Percentiles rank a stretch among this genome's conserved stretches.
Conservation (phyloP, 2,888 invertebrate species). For the Crepidodera aurea region DNA sequence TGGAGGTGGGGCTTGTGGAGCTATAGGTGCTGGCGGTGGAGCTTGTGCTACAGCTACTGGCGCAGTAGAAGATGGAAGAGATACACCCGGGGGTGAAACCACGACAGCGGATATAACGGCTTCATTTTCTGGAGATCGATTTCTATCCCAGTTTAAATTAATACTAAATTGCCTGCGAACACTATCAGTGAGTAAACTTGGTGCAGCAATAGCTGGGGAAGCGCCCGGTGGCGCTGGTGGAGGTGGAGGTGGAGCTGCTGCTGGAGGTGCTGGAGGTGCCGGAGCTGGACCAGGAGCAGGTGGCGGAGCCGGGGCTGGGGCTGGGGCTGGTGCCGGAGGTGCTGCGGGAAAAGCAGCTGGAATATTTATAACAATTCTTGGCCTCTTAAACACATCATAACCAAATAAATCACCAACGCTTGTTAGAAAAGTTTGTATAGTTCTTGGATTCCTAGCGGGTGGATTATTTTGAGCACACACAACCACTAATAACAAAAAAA, state of each 20-base stretch:
- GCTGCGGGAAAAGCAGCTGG: slow-evolving; percentile 38
- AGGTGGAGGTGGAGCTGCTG: slow-evolving; percentile 36
- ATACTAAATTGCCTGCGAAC: slow-evolving; percentile 58
- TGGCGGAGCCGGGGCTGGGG: slow-evolving; percentile 39
- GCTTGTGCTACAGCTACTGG: slow-evolving; percentile 34
- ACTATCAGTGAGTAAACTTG: slow-evolving; percentile 55
- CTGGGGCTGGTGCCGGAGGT: slow-evolving; percentile 39
- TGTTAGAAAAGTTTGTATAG: slow-evolving; percentile 56
- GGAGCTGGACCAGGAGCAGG: slow-evolving; percentile 38
- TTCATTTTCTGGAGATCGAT: slow-evolving; percentile 44
- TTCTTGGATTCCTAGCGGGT: slow-evolving; percentile 52
- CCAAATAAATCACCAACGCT: slow-evolving; percentile 60
- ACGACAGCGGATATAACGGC: slow-evolving; percentile 34
- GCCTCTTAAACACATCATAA: slow-evolving; percentile 58
- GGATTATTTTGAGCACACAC: slow-evolving; percentile 36
- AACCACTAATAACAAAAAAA: slow-evolving; percentile 27
- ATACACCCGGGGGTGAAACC: slow-evolving; percentile 38
- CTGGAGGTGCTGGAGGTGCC: slow-evolving; percentile 42
- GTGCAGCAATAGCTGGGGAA: slow-evolving; percentile 41
- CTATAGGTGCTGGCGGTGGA: slow-evolving; percentile 37
- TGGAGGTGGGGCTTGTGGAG: slow-evolving; percentile 34
- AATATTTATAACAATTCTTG: slow-evolving; percentile 32
- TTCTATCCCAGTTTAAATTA: slow-evolving; percentile 58
- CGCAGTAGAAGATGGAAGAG: slow-evolving; percentile 31
- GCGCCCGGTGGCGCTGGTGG: slow-evolving; percentile 41